These are phyloP conservation scores for Ciconia nigra DNA, from an alignment of 2,797 vertebrate species.

Conservation along the genomic window DNA sequence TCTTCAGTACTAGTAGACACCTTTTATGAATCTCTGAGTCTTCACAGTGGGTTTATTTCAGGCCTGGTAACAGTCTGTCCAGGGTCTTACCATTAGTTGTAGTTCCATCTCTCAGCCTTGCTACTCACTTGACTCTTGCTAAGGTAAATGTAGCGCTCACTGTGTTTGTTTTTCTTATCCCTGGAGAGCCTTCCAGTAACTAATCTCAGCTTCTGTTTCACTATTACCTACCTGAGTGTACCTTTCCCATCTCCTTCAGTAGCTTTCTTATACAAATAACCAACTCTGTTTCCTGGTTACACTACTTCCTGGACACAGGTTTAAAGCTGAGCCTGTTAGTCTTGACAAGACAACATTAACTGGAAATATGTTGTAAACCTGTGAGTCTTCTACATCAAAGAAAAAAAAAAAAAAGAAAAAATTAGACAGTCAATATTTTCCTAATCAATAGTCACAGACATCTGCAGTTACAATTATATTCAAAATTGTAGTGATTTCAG, in stretches of 20 bases:
- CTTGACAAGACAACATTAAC: background rate
- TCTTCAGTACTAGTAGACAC: background rate
- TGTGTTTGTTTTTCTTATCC: background rate
- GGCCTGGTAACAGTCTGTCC: background rate
- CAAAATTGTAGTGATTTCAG: background rate
- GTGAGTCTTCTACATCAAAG: background rate
- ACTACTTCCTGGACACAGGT: background rate
- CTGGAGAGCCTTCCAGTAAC: background rate
- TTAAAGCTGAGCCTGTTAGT: background rate
- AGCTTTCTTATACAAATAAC: background rate
- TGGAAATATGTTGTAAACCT: background rate
- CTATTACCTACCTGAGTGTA: background rate
- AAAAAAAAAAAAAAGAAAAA: background rate
- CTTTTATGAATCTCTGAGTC: background rate
- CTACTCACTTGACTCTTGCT: background rate
- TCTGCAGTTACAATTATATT: background rate
- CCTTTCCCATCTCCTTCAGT: background rate
- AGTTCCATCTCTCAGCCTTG: background rate
- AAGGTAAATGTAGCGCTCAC: background rate
- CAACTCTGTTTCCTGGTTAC: background rate
- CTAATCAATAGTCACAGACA: background rate
- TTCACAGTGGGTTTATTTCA: background rate
- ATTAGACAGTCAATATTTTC: background rate
- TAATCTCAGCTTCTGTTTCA: background rate
- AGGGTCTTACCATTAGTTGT: background rate